phyloP scores from a whole-genome alignment of 2,888 invertebrate genomes.

The Thera obeliscata region DNA sequence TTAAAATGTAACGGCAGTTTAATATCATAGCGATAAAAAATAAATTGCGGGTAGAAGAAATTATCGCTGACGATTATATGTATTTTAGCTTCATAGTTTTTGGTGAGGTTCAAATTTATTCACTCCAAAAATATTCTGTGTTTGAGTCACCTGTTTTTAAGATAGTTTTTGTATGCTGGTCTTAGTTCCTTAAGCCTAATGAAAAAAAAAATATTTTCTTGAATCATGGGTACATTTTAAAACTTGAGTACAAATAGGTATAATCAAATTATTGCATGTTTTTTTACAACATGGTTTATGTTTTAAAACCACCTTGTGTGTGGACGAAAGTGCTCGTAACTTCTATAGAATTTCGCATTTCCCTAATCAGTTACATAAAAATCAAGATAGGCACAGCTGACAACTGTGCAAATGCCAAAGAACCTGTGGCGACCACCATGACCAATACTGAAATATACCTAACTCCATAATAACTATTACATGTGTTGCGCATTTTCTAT shows the following conservation, averaged over 20 bases:
- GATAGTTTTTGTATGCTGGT: too few species aligned
- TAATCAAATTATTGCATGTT: too few species aligned
- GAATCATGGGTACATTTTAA: too few species aligned
- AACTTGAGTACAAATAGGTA: too few species aligned
- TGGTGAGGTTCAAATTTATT: too few species aligned
- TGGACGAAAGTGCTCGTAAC: neutral
- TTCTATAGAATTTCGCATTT: constrained; percentile 10
- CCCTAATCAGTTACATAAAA: constrained; percentile 52
- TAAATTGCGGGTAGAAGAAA: neutral
- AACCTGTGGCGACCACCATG: constrained; percentile 53
- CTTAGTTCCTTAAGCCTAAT: too few species aligned
- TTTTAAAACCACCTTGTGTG: neutral
- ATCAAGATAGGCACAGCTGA: constrained; percentile 51
- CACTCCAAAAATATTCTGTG: too few species aligned
- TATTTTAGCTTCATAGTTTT: neutral
- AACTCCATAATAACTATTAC: constrained; percentile 22
- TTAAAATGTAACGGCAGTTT: constrained; percentile 29
- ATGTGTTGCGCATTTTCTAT: constrained; percentile 4
- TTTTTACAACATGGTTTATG: too few species aligned
- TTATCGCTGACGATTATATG: neutral
- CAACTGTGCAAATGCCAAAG: constrained; percentile 62
- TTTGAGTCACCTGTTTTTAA: too few species aligned
- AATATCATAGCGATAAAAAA: constrained; percentile 25
- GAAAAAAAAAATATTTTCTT: too few species aligned
- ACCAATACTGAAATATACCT: constrained; percentile 56